Evolutionary conservation across 2,797 vertebrate species (phyloP), one percentile per base, ranked within the genome.

Genomic region (Etheostoma nigrum): DNA sequence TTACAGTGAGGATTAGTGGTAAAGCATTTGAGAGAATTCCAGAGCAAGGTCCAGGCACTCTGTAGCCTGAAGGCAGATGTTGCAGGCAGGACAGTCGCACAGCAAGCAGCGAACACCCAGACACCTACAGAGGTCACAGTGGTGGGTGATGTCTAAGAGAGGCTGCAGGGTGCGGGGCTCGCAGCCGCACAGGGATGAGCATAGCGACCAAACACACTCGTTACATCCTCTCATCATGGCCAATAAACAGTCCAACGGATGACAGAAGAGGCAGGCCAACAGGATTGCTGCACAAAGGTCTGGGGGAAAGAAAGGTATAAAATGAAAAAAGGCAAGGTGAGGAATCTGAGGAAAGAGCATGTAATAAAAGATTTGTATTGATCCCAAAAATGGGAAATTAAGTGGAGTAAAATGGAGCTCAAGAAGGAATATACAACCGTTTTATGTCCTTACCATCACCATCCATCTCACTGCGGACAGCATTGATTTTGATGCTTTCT

Each of bases 21-120:
- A 85, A 80, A 96, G 84, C 93, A 96, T 94, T 72, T 95, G 94
- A 59, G 94, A 95, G 40, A 95, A 83, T 72, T 96, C 95, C 93
- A 96, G 93, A 27, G 91, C 90, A 1, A 96, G 92, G 76, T 96
- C 95, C 87, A 96, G 90, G 66, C 96, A 96, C 86, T 96, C 95
- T 0, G 93, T 86, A 0, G 93, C 87, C 18, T 91, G 91, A 2
- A 94, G 88, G 79, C 94, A 95, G 81, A 93, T 62, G 33, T 95
- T 90, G 12, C 94, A 93, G 58, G 84, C 0, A 15, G 78, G 42
- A 40, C 92, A 95, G 75, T 94, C 91, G 5, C 82, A 90, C 36
- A 76, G 55, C 77, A 82, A 79, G 76, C 72, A 86, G 57, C 19
- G 81, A 1, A 57, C 52, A 1, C 70, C 83, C 74, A 84, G 25